These are phyloP conservation scores for Paramormyrops hopkinsi DNA, from an alignment of 2,797 vertebrate genomes.

Conservation along the genomic window DNA sequence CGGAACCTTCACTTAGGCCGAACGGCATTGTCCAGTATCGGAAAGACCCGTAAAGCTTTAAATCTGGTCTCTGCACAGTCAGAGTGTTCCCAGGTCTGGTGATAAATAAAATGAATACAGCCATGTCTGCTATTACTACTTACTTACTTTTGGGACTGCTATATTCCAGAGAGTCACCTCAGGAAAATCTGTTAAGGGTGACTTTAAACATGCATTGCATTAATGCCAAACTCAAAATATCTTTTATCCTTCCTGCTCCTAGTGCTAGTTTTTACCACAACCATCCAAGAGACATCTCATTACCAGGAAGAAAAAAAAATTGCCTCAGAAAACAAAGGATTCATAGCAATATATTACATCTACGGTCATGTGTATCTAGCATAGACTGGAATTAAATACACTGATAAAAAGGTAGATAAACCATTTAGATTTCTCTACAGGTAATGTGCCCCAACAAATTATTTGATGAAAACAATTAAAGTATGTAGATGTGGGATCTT, in stretches of 20 bases:
- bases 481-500: background rate
- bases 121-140: background rate
- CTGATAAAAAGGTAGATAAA: background rate
- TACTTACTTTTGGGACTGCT: background rate
- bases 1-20: background rate
- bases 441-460: background rate
- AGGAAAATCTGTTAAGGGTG: background rate
- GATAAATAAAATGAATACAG: slow-evolving; percentile 1
- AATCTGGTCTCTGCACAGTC: background rate
- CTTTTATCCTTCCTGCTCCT: background rate
- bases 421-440: background rate
- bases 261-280: slow-evolving; percentile 4
- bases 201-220: background rate
- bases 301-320: background rate
- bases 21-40: background rate
- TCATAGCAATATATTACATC: slow-evolving; percentile 1
- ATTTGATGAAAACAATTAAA: background rate
- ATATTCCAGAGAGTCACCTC: background rate
- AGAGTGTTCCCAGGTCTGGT: background rate
- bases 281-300: background rate
- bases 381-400: background rate
- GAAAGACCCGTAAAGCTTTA: background rate
- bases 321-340: background rate
- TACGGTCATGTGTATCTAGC: background rate
- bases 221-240: background rate